Percentiles rank a stretch among this genome's conserved stretches.
phyloP scores from a whole-genome alignment of 1,140 invertebrate species.

The Drosophila hydei region DNA sequence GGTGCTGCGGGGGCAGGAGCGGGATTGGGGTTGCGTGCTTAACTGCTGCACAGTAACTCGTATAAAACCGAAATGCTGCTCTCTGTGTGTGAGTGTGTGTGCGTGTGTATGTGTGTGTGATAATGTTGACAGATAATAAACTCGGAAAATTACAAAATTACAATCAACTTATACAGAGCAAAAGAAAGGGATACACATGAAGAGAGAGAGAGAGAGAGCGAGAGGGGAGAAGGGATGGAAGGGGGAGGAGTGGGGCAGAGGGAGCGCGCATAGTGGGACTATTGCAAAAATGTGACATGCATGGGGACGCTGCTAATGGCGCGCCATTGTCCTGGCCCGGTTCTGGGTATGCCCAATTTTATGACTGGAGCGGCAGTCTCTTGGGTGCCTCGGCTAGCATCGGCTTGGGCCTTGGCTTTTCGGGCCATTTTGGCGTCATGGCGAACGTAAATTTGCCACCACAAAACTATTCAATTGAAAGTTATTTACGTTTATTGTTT shows the following conservation, averaged over 20 bases:
- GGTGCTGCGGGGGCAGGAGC: not conserved
- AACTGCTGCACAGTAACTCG: conserved; percentile 41
- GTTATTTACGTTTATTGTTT: conserved; percentile 80
- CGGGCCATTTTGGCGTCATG: conserved; percentile 41
- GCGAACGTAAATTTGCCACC: conserved; percentile 71
- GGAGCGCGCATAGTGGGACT: conserved; percentile 20
- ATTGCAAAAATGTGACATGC: conserved; percentile 58
- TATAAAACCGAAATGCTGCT: conserved; percentile 30
- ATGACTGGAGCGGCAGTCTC: conserved; percentile 33
- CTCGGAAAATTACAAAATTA: conserved; percentile 82
- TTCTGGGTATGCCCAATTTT: conserved; percentile 43
- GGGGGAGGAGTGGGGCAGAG: not conserved
- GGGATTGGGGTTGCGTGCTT: conserved; percentile 42
- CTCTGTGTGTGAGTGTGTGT: conserved; percentile 9
- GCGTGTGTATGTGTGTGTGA: conserved; percentile 62
- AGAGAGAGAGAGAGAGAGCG: conserved; percentile 3
- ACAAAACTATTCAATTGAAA: conserved; percentile 81
- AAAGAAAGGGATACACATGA: not conserved
- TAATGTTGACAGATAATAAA: conserved; percentile 82
- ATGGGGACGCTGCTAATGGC: conserved; percentile 66
- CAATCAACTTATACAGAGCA: conserved; percentile 60
- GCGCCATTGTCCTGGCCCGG: conserved; percentile 61
- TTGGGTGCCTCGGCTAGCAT: conserved; percentile 8
- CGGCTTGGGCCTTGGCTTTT: conserved; percentile 7
- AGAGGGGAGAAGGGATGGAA: not conserved